Percentiles rank a stretch among this genome's conserved stretches.
Conservation (phyloP, 2,888 invertebrate genomes). For the Crioceris asparagi region DNA sequence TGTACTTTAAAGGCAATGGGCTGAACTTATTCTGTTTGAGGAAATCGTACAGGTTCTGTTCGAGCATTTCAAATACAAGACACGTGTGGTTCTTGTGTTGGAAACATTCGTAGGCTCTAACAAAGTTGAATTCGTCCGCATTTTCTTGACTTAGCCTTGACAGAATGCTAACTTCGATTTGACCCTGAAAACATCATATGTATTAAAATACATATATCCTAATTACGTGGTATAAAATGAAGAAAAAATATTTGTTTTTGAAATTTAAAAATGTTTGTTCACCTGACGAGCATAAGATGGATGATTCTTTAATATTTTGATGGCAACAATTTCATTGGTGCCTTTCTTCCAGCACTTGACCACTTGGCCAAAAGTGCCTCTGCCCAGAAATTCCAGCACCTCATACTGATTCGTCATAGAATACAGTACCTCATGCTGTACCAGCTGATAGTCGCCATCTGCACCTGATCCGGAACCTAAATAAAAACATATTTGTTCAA, state of each 20-base stretch:
- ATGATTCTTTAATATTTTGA: slow-evolving; percentile 99
- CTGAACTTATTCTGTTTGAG: slow-evolving; percentile 99
- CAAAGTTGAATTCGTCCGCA: slow-evolving; percentile 99
- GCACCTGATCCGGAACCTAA: slow-evolving; percentile 74
- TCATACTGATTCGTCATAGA: slow-evolving; percentile 93
- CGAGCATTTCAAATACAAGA: slow-evolving; percentile 99
- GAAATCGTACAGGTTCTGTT: slow-evolving; percentile 99
- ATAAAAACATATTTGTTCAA: no score
- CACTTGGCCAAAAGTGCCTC: slow-evolving; percentile 98
- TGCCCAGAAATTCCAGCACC: slow-evolving; percentile 97
- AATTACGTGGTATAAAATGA: not conserved
- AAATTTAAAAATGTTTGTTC: slow-evolving; percentile 11
- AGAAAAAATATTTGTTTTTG: not conserved
- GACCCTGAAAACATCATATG: slow-evolving; percentile 49
- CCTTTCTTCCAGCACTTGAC: slow-evolving; percentile 99
- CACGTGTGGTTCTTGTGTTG: slow-evolving; percentile 99
- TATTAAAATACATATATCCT: not conserved
- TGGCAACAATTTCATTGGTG: slow-evolving; percentile 99
- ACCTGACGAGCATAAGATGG: slow-evolving; percentile 97
- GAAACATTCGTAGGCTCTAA: slow-evolving; percentile 99
- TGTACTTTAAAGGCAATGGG: slow-evolving; percentile 95
- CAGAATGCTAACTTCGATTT: slow-evolving; percentile 97
- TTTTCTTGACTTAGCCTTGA: slow-evolving; percentile 92
- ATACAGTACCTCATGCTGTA: slow-evolving; percentile 96
- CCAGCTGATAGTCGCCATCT: slow-evolving; percentile 97